Base-by-base conservation (phyloP, 23 tunicate genomes). In the Phallusia fumigata region DNA sequence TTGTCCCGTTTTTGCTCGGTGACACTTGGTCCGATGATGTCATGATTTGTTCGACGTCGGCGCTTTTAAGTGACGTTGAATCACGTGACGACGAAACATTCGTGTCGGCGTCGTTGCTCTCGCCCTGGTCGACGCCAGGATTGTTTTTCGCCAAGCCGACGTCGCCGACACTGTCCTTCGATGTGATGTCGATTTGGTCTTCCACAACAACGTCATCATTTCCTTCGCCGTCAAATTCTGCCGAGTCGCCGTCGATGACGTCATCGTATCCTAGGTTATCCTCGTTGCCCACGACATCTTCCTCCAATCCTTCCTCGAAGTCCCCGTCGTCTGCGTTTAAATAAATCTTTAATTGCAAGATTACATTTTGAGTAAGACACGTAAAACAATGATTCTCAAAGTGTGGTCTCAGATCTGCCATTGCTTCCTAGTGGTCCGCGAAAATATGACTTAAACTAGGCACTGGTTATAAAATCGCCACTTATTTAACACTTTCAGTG, bases 191-290 rank as follows among this genome's bases (percentile, higher is more conserved):
- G 77, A 78, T 30, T 28, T 52, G 83, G 31, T 81, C 83, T 19
- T 82, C 31, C 22, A 53, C 75, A 15, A 64, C 89, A 13, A 36
- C 50, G 45, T 35, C 90, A 80, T 53, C 86, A 8, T 30, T 58
- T 30, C 36, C 86, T 26, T 76, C 91, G 2, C 75, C 86, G 0
- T 53, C 90, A 53, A 52, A 19, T 3, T 74, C 85, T 34, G 82
- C 82, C 30, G 77, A 28, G 31, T 86, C 81, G 49, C 72, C 82
- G 33, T 75, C 78, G 75, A 45, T 58, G 44, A 49, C 75, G 33
- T 84, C 76, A 26, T 64, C 76, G 15, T 77, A 65, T 13, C 32
- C 34, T n/a, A 33, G 22, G 52, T 31, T 32, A 30, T 31, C 74
- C 34, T 53, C 76, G 21, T 52, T 64, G 52, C 47, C 40, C 5